A percentile compares a stretch with the other conserved stretches of the same genome.
phyloP scores from a whole-genome alignment of 2,888 invertebrate species.

The Eudasyphora cyanicolor region DNA sequence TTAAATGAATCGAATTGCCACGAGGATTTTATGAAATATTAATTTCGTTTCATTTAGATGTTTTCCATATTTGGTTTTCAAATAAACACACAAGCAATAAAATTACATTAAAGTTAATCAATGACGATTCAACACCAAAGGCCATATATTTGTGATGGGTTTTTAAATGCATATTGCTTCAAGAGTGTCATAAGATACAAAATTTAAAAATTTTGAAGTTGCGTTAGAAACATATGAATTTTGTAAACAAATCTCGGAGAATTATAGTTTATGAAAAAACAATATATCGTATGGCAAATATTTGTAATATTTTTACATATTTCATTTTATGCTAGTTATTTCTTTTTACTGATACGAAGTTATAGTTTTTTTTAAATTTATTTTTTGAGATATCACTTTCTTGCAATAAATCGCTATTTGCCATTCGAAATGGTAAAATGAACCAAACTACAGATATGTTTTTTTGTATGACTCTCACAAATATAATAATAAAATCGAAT shows the following conservation, averaged over 20 bases:
- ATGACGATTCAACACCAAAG: background rate
- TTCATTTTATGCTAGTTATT: too few relatives aligned
- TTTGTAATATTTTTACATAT: too few relatives aligned
- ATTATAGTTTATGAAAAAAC: background rate
- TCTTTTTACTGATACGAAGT: too few relatives aligned
- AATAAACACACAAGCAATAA: background rate
- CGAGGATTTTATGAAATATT: background rate
- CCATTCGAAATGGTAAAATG: background rate
- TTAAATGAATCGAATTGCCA: background rate
- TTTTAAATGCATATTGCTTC: background rate
- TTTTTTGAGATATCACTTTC: too few relatives aligned
- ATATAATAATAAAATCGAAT: slow-evolving; percentile 5
- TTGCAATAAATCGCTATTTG: too few relatives aligned
- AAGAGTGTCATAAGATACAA: too few relatives aligned
- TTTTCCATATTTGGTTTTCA: background rate
- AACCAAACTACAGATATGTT: background rate
- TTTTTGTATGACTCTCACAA: background rate
- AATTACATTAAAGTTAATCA: background rate
- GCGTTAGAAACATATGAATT: too few relatives aligned
- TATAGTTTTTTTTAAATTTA: too few relatives aligned
- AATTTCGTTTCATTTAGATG: background rate
- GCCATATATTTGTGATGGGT: background rate
- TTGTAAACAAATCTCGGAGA: too few relatives aligned
- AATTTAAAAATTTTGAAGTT: too few relatives aligned
- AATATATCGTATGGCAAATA: background rate